These are phyloP conservation scores for Numenius arquata DNA, from an alignment of 2,113 vertebrate species.

Conservation along the genomic window DNA sequence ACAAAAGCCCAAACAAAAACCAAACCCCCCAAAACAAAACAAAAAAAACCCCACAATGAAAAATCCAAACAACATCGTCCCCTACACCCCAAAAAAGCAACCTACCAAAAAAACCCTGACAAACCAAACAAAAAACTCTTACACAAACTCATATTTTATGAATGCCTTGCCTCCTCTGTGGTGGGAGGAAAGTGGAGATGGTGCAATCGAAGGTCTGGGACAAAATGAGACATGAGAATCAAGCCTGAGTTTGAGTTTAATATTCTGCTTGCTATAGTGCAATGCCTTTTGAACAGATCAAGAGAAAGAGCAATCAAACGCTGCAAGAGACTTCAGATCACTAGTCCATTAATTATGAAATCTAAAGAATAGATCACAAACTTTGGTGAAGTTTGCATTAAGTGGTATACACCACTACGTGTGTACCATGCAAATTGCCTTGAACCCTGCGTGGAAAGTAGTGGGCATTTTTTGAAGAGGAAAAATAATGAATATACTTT, in stretches of 20 bases:
- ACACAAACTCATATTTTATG: background rate
- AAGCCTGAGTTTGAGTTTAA: background rate
- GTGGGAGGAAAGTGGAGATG: background rate
- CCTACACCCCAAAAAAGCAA: no score
- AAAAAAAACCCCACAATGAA: no score
- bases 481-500: constrained; percentile 52
- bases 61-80: no score
- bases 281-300: background rate
- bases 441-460: background rate
- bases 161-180: accelerated
- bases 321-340: background rate
- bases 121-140: background rate
- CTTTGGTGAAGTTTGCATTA: background rate
- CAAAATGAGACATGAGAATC: background rate
- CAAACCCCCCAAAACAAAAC: no score
- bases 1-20: background rate
- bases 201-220: background rate
- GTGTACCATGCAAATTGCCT: background rate
- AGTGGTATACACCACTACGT: accelerated
- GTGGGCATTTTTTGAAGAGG: background rate
- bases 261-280: background rate
- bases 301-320: background rate
- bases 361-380: background rate
- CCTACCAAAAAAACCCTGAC: no score
- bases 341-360: constrained; percentile 15